Conservation (phyloP, 2,888 invertebrate species). For the Agrochola lychnidis region DNA sequence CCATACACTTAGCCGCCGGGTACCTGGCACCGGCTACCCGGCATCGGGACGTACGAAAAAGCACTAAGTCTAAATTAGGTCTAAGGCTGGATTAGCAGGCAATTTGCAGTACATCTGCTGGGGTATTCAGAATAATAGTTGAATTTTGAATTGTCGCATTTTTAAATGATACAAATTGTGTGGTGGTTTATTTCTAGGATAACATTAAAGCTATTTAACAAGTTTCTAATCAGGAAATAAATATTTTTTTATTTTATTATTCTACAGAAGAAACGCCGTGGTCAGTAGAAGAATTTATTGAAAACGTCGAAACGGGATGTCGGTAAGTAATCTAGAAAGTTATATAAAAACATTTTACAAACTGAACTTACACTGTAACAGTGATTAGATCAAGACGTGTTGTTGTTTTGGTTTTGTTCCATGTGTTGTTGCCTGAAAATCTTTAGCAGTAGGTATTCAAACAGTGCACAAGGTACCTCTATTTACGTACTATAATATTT, state of each 20-base stretch:
- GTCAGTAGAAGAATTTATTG: constrained; percentile 96
- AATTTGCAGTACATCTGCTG: not conserved
- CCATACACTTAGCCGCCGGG: too few species aligned
- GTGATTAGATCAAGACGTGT: not conserved
- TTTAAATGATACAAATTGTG: not conserved
- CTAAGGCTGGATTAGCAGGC: not conserved
- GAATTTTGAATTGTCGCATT: not conserved
- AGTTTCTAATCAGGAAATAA: not conserved
- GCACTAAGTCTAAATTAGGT: not conserved
- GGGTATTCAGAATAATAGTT: not conserved
- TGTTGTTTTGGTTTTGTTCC: not conserved
- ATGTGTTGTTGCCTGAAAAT: not conserved
- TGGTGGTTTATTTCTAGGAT: not conserved
- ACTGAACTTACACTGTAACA: not conserved
- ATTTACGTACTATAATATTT: not conserved
- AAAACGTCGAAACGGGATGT: constrained; percentile 95
- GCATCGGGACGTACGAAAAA: too few species aligned
- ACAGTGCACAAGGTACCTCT: not conserved
- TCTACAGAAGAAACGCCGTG: constrained; percentile 94
- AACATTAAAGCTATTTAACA: not conserved
- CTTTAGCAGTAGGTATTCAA: too few species aligned
- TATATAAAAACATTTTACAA: not conserved
- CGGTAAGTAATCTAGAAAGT: constrained; percentile 82
- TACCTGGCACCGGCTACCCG: too few species aligned
- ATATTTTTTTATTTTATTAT: constrained; percentile 5